phyloP scores from a whole-genome alignment of 2,113 vertebrate genomes.

The Lophura nycthemera region DNA sequence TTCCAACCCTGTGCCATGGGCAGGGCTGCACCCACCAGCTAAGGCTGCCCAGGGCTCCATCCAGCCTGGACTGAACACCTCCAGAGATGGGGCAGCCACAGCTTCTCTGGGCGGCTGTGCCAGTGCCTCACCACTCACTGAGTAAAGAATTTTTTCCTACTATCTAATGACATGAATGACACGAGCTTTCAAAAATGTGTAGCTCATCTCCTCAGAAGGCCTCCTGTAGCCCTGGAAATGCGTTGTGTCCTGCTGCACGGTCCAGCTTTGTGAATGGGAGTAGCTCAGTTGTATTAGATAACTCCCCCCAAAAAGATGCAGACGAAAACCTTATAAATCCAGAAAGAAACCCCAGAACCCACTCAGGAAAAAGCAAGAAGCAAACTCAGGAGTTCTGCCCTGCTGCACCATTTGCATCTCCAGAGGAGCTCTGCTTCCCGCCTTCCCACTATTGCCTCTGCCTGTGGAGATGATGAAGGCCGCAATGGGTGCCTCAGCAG shows the following conservation, averaged over 20 bases:
- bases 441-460: rapidly evolving
- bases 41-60: too few relatives aligned
- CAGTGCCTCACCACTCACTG: too few relatives aligned
- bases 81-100: too few relatives aligned
- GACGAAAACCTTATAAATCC: neutral
- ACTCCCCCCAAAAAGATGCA: neutral
- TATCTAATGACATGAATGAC: too few relatives aligned
- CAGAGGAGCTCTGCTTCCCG: neutral
- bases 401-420: rapidly evolving
- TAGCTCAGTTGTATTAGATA: neutral
- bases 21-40: too few relatives aligned
- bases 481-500: too few relatives aligned
- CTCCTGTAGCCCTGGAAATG: neutral
- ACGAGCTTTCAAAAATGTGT: neutral
- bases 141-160: too few relatives aligned
- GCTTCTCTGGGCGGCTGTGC: too few relatives aligned
- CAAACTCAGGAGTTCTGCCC: neutral
- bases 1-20: too few relatives aligned
- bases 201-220: neutral
- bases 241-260: neutral
- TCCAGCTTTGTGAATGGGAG: neutral
- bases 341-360: neutral
- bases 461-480: neutral
- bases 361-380: neutral
- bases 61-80: too few relatives aligned